phyloP scores from a whole-genome alignment of 2,797 vertebrate genomes.

The Pseudopleuronectes americanus region DNA sequence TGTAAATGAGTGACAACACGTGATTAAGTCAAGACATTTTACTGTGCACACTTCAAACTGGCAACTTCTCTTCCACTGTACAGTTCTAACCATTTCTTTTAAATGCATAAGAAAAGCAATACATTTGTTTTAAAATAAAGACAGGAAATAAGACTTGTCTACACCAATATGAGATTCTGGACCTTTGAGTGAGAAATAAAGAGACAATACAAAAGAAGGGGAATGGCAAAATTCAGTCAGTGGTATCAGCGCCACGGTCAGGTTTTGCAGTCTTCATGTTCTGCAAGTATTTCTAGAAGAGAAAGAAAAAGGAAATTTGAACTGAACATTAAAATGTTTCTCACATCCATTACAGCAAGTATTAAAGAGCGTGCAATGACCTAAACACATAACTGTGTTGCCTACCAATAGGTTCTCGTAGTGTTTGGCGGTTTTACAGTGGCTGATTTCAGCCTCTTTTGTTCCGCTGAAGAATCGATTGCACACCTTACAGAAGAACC shows the following conservation, averaged over 20 bases:
- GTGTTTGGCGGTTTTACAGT: conserved; percentile 88
- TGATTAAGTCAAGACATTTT: conserved; percentile 24
- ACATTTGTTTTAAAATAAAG: not conserved
- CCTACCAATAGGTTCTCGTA: conserved; percentile 89
- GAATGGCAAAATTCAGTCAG: conserved; percentile 10
- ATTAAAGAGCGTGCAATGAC: not conserved
- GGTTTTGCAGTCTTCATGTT: conserved; percentile 10
- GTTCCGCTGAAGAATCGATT: conserved; percentile 88
- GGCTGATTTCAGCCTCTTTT: conserved; percentile 83
- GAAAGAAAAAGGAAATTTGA: conserved; percentile 4
- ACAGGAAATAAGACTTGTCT: conserved; percentile 6
- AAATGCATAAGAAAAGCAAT: conserved; percentile 14
- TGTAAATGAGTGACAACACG: not conserved
- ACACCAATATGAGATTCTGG: conserved; percentile 35
- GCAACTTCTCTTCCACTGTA: not conserved
- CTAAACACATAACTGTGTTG: not conserved
- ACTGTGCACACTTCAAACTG: conserved; percentile 6
- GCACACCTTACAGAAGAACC: conserved; percentile 93
- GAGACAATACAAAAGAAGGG: conserved; percentile 9
- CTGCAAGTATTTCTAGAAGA: conserved; percentile 62
- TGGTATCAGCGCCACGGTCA: not conserved
- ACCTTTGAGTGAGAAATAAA: conserved; percentile 40
- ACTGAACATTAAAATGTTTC: not conserved
- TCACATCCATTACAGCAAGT: not conserved
- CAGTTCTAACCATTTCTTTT: not conserved